Base-by-base conservation (phyloP, 1,140 invertebrate species). In the Drosophila tristis region DNA sequence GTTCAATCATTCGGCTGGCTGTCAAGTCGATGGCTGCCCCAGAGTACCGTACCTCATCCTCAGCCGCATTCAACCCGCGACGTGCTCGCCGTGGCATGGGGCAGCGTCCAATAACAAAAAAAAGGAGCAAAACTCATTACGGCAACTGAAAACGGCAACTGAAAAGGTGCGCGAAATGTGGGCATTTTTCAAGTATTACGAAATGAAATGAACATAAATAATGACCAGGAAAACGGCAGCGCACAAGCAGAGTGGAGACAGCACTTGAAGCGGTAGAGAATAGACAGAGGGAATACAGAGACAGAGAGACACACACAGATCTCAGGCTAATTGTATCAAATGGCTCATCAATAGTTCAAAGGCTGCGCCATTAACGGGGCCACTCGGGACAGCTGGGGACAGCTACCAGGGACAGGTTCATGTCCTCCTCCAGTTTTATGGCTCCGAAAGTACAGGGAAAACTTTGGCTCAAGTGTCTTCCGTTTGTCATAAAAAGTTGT, bases 261-360 rank as follows among this genome's bases (percentile, higher is more conserved):
- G 49, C 42, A 15, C 20, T 13, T 26, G 26, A 8, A 20, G 39
- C 8, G 49, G 7, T 8, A 9, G 31, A 42, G 53, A 45, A 13
- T 35, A 25, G 23, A 26, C 44, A 35, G 55, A 57, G 39, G 44
- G 15, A 43, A 44, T 15, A 43, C 20, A 56, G n/a, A 35, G 13
- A 57, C 11, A 25, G 43, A 45, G 44, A 45, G 60, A 31, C 31
- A 31, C 8, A 9, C 77, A 84, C 74, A 76, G 71, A 67, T 54
- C 60, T 26, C 45, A 39, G 70, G 64, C 74, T 86, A 87, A 86
- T 86, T 86, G 81, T 78, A 67, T 72, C 62, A 68, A 86, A 86
- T 81, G 82, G 74, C 82, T 78, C 82, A 87, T 86, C 82, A 86
- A 86, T 86, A 87, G 82, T 86, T 87, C 82, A 86, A 86, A 86